A percentile compares a stretch with the other conserved stretches of the same genome.
phyloP scores from a whole-genome alignment of 1,140 invertebrate species.

The Drosophila kepulauana region DNA sequence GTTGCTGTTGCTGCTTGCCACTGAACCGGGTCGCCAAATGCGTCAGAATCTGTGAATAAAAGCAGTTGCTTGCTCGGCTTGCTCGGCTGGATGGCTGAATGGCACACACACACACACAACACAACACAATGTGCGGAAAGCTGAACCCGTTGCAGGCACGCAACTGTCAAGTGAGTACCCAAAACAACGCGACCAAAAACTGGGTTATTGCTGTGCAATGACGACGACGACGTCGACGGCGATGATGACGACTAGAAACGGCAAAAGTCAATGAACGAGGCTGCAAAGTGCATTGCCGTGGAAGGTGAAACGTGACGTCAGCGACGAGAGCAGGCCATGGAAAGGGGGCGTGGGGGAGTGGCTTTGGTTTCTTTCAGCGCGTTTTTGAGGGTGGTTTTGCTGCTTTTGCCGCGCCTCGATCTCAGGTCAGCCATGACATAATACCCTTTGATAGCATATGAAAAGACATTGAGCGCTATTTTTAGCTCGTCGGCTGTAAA shows the following conservation, averaged over 20 bases:
- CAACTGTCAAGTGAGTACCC: conserved; percentile 65
- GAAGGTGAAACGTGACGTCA: conserved; percentile 81
- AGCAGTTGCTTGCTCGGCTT: conserved; percentile 5
- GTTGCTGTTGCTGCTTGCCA: conserved; percentile 8
- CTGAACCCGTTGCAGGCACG: conserved; percentile 39
- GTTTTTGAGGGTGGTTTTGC: conserved; percentile 3
- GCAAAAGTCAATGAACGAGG: conserved; percentile 68
- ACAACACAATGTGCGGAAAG: conserved; percentile 37
- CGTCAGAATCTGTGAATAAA: conserved; percentile 68
- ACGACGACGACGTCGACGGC: conserved; percentile 28
- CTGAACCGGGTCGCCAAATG: conserved; percentile 65
- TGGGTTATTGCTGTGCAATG: conserved; percentile 62
- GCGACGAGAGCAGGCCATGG: conserved; percentile 3
- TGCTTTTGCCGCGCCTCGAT: conserved; percentile 26
- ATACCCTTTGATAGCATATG: conserved; percentile 73
- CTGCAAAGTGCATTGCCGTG: conserved; percentile 69
- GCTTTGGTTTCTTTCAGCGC: neutral
- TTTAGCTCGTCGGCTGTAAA: conserved; percentile 62
- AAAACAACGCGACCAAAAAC: conserved; percentile 65
- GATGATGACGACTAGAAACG: conserved; percentile 22
- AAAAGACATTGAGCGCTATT: conserved; percentile 66
- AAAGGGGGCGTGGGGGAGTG: neutral
- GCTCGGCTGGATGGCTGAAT: neutral
- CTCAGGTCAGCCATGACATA: conserved; percentile 76
- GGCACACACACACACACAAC: no score